Evolutionary conservation across 2,113 vertebrate species (phyloP), one percentile per base, ranked within the genome.

Genomic region (Ceyx margarethae): DNA sequence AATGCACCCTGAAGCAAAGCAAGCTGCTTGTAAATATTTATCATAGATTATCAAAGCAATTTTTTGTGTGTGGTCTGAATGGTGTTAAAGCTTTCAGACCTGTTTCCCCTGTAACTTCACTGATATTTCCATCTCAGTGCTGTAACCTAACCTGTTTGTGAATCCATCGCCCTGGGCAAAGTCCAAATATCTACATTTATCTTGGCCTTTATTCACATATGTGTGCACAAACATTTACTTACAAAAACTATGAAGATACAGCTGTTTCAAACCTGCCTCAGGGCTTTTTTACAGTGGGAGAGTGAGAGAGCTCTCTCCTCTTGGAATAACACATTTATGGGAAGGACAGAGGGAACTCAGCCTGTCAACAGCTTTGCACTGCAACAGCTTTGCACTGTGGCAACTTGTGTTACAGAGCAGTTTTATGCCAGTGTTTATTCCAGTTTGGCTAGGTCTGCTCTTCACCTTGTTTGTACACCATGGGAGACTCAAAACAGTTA

Each of bases 401-500:
- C 10, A 81, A 64, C 15, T 40, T 43, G 6, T 25, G 7, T 60
- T 46, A 40, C 7, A 37, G 25, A 35, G 26, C 25, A 68, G 13
- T 56, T 91, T 60, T 46, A 42, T 42, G 28, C 5, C 25, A 31
- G 8, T 25, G 13, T 45, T 81, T 65, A 33, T 40, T 80, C 20
- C 62, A 75, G 21, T 13, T 71, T 60, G 76, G 6, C 22, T 76
- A 19, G 13, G 6, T 60, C 45, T 72, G 22, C 25, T 81, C 16
- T 56, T 93, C 29, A 57, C 29, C 13, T 42, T 42, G 51, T 89
- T 68, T 73, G 35, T 54, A 25, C 5, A 78, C 40, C 19, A n/a
- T 1, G 3, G 67, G 25, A 58, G 10, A 61, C 6, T 15, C 0
- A 2, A 71, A 81, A 17, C 25, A 35, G 9, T 17, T 40, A 66